Conservation (phyloP, 2,888 invertebrate species). For the Pollenia angustigena region DNA sequence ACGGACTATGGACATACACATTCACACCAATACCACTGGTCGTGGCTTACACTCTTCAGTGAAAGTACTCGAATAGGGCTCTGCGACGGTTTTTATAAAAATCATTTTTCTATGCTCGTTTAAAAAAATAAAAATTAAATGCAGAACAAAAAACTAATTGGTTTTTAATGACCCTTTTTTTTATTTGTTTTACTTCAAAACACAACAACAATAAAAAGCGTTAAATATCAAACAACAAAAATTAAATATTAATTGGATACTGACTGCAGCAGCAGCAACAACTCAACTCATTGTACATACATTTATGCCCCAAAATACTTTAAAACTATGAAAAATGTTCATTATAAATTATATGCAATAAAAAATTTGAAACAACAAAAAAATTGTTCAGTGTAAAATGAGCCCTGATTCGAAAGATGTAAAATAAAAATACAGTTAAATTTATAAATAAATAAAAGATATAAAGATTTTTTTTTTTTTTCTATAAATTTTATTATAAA, state of each 20-base stretch:
- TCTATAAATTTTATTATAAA: neutral
- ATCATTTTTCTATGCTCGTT: slow-evolving; percentile 59
- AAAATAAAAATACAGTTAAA: slow-evolving; percentile 9
- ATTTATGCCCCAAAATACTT: neutral
- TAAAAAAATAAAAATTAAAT: slow-evolving; percentile 20
- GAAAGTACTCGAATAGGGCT: slow-evolving; percentile 46
- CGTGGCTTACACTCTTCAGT: slow-evolving; percentile 31
- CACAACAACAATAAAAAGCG: slow-evolving; percentile 37
- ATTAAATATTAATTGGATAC: slow-evolving; percentile 64
- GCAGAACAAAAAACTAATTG: slow-evolving; percentile 63
- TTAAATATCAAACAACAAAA: slow-evolving; percentile 67
- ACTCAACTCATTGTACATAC: neutral
- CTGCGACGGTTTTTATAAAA: slow-evolving; percentile 28
- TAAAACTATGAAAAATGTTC: neutral
- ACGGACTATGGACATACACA: neutral
- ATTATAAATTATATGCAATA: slow-evolving; percentile 14
- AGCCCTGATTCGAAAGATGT: neutral
- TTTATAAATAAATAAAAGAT: slow-evolving; percentile 31
- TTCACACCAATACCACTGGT: neutral
- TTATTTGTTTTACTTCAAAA: slow-evolving; percentile 22
- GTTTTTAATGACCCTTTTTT: slow-evolving; percentile 69
- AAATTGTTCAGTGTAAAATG: neutral
- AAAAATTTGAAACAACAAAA: neutral
- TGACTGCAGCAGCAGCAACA: slow-evolving; percentile 9
- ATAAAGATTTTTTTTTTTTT: slow-evolving; percentile 16